These are phyloP conservation scores for Taxidea taxus DNA, from an alignment of 2,113 vertebrate genomes.

Conservation along the genomic window DNA sequence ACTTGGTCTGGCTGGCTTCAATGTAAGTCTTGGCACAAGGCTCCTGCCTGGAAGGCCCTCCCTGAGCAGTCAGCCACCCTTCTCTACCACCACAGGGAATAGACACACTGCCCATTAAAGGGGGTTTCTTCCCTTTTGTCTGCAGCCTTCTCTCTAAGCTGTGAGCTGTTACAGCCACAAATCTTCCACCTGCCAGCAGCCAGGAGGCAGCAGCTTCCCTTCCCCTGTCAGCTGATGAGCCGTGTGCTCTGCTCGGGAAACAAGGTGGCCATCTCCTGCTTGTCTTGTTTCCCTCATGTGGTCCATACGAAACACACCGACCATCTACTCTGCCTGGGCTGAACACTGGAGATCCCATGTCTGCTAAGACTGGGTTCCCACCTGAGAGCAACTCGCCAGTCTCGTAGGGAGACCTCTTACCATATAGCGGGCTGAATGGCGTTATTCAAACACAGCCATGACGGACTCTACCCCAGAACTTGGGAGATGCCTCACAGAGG, in stretches of 20 bases:
- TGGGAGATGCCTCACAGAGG: neutral
- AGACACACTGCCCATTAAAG: neutral
- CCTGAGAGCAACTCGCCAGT: neutral
- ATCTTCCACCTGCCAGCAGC: neutral
- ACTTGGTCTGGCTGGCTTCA: neutral
- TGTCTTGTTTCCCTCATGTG: neutral
- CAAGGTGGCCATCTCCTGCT: neutral
- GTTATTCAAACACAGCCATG: accelerated
- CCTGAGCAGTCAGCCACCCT: neutral
- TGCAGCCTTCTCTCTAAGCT: neutral
- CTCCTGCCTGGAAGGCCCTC: neutral
- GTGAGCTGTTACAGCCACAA: neutral
- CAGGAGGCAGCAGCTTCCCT: neutral
- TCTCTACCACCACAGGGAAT: neutral
- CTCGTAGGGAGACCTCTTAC: neutral
- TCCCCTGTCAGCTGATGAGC: neutral
- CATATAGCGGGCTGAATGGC: accelerated
- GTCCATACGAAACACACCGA: accelerated
- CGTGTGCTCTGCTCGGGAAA: neutral
- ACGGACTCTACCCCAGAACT: neutral
- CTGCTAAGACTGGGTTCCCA: neutral
- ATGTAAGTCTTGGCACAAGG: neutral
- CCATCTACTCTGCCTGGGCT: neutral
- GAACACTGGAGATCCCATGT: neutral
- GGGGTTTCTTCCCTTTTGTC: accelerated